Base-by-base conservation (phyloP, 2,888 invertebrate genomes). In the Chaetogeoica ovagalla region DNA sequence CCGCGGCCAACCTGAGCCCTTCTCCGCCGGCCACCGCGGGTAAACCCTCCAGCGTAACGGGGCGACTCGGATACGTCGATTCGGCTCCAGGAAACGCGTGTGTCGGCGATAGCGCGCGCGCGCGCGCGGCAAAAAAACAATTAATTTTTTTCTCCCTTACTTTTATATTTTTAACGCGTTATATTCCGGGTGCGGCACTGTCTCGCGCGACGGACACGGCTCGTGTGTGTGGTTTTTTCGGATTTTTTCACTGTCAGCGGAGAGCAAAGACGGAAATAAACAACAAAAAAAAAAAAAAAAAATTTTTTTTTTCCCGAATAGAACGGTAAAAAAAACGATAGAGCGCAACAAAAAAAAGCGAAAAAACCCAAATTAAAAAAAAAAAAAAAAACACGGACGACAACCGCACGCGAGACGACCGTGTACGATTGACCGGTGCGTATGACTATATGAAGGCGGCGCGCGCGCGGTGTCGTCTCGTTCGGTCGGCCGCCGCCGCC, bases 371-470 rank as follows among this genome's bases (percentile, higher is more conserved):
- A 76, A 76, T n/a, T n/a, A n/a, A 69, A 74, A 63, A 63, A 63
- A 76, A 68, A 77, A 77, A 69, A 43, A 43, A 43, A 43, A 43
- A 2, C 43, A 11, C 71, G 70, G 30, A 79, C 79, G 79, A 79
- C 19, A 63, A 79, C 63, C 79, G 79, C 79, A 57, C 79, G 71
- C 79, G 79, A 43, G 21, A 71, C 79, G 79, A 79, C 79, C 79
- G 79, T 71, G 71, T 79, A 79, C 79, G 70, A 65, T 71, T 59
- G 70, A 79, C 79, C 79, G 79, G 79, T 79, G 79, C 79, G 79
- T 79, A 71, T 65, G 79, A 79, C 79, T 79, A 79, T 79, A 71
- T 71, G 79, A 63, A 79, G 63, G 79, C 71, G 79, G 79, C 79
- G 79, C 79, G 79, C 79, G 77, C n/a, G 79, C 71, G 79, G 71